Base-by-base conservation (phyloP, 2,888 invertebrate species). In the Sphinx pinastri region DNA sequence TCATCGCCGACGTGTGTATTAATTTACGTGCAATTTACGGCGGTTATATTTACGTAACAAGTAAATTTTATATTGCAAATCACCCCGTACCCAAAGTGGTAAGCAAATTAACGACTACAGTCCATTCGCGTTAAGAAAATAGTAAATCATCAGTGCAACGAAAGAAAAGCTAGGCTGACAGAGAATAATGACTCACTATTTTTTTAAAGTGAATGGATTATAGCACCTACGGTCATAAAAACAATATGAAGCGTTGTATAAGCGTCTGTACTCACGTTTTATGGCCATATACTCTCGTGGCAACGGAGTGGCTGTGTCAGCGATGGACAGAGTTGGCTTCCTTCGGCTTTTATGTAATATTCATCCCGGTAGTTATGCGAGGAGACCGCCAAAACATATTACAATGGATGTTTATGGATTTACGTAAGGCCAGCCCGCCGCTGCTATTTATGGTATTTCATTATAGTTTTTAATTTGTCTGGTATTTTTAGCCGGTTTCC, bases 311-410 rank as follows among this genome's bases (percentile, higher is more conserved):
- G 85, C 88, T 88, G 83, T 81, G 88, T 89, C 89, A 89, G 89
- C 89, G 77, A 80, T 81, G 82, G 84, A 83, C 84, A 74, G 81
- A 85, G 81, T 88, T 88, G 84, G 85, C 88, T 85, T 80, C 84
- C 83, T 81, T 81, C 78, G 84, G 80, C 81, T 88, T 88, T 89
- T 88, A 87, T 88, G 85, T 86, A 87, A 88, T 87, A 88, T 87
- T 87, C 86, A 86, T 86, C 84, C 81, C 75, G 72, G 75, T 77
- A 87, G 85, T 83, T 88, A 88, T 86, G 84, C 84, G 80, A 79
- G 76, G 79, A 79, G 78, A 80, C 76, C 80, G 87, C 87, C 87
- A 89, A 88, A 88, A 87, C 84, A 87, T 87, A 84, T 87, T 86
- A 86, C 80, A 80, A 82, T 83, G 79, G 76, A 88, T 84, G 82